phyloP scores from a whole-genome alignment of 2,888 invertebrate genomes.

The Pediacus dermestoides region DNA sequence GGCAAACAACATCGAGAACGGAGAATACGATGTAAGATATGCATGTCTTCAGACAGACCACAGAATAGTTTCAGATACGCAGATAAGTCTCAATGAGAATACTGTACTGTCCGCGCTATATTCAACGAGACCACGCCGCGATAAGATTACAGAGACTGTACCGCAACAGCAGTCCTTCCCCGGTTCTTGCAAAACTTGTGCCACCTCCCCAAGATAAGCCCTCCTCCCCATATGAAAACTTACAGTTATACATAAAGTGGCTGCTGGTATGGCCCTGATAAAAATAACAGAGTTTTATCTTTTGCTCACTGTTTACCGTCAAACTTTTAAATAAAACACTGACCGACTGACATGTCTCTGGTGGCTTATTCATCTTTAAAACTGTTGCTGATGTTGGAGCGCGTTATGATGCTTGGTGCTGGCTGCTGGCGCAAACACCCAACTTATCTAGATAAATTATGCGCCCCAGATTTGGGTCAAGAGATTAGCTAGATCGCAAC shows the following conservation, averaged over 20 bases:
- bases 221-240: conserved; percentile 21
- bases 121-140: conserved; percentile 12
- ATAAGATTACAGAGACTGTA: conserved; percentile 16
- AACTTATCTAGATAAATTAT: conserved; percentile 24
- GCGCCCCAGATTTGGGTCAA: conserved; percentile 25
- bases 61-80: conserved; percentile 19
- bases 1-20: conserved; percentile 13
- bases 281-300: conserved; percentile 17
- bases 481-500: conserved; percentile 20
- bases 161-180: conserved; percentile 1
- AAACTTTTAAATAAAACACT: conserved; percentile 25
- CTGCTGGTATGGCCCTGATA: conserved; percentile 8
- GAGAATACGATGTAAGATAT: conserved; percentile 12
- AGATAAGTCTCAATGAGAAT: conserved; percentile 22
- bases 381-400: conserved; percentile 24
- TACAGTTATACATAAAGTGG: conserved; percentile 12
- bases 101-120: conserved; percentile 14
- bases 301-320: conserved; percentile 10
- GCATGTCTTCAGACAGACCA: conserved; percentile 20
- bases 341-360: conserved; percentile 24
- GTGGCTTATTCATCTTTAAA: conserved; percentile 19
- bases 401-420: no score
- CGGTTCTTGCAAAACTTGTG: neutral
- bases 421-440: conserved; percentile 18
- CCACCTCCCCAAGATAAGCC: conserved; percentile 12